A percentile compares a stretch with the other conserved stretches of the same genome.
Conservation (phyloP, 2,888 invertebrate genomes). For the Synanthedon formicaeformis region DNA sequence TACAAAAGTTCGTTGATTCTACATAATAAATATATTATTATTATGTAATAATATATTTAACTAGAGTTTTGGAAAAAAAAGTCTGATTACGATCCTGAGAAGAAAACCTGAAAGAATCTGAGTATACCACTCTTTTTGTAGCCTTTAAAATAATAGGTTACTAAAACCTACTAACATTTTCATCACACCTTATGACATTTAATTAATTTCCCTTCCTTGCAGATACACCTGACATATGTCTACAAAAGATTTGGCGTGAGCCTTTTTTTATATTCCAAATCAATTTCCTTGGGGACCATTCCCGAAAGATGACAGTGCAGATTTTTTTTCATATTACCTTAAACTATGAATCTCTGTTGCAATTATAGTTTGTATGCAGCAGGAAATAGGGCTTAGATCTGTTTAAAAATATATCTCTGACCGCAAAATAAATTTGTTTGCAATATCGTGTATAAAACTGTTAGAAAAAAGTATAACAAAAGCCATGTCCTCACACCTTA, state of each 20-base stretch:
- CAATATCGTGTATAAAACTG: constrained; percentile 17
- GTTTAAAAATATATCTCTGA: not conserved
- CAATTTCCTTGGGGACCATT: constrained; percentile 25
- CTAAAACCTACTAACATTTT: no score
- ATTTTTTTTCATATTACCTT: not conserved
- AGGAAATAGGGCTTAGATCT: not conserved
- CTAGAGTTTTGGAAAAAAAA: no score
- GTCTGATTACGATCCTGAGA: no score
- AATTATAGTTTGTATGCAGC: not conserved
- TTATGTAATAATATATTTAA: no score
- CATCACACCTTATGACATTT: no score
- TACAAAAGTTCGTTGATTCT: no score
- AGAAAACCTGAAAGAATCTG: no score
- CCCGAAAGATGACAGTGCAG: constrained; percentile 37
- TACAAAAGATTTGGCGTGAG: not conserved
- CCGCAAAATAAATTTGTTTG: not conserved
- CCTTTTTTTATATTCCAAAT: not conserved
- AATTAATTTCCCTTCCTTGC: no score
- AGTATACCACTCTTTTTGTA: no score
- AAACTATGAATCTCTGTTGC: not conserved
- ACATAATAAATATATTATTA: no score
- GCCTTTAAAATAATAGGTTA: no score
- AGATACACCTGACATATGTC: not conserved
- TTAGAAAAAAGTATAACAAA: constrained; percentile 34
- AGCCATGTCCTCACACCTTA: constrained; percentile 26